Conservation (phyloP, 1,140 invertebrate species). For the Drosophila ercepeae region DNA sequence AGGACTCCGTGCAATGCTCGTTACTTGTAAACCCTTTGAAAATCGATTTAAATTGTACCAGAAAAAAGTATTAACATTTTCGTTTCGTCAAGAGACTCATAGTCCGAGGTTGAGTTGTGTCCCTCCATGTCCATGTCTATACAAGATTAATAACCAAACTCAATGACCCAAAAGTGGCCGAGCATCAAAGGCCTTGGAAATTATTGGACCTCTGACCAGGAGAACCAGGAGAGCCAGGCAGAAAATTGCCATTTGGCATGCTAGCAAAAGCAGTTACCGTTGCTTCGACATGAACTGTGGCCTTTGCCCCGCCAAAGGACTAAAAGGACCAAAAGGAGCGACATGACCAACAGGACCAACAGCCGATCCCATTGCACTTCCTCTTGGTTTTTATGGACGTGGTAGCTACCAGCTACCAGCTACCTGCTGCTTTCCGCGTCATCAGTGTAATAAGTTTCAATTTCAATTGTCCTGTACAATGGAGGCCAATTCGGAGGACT, state of each 20-base stretch:
- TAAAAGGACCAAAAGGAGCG: neutral
- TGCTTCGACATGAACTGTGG: conserved; percentile 40
- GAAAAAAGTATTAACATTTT: neutral
- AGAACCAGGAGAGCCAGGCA: neutral
- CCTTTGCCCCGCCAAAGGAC: conserved; percentile 21
- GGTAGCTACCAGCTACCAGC: conserved; percentile 21
- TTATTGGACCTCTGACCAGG: conserved; percentile 46
- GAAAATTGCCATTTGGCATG: conserved; percentile 70
- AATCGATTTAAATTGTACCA: neutral
- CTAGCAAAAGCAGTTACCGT: conserved; percentile 32
- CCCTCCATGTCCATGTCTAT: neutral
- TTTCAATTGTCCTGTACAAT: conserved; percentile 67
- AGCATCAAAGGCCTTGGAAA: conserved; percentile 44
- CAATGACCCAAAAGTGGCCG: conserved; percentile 21
- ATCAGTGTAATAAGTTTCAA: conserved; percentile 72
- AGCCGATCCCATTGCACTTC: conserved; percentile 29
- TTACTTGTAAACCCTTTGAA: too few relatives aligned
- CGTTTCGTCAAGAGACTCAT: neutral
- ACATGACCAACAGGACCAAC: neutral
- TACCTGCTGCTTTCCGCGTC: conserved; percentile 21
- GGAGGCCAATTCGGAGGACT: conserved; percentile 24
- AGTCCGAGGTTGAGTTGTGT: neutral
- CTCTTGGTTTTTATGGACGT: conserved; percentile 43
- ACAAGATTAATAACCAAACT: conserved; percentile 26
- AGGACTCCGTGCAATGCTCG: too few relatives aligned